Evolutionary conservation across 1,140 invertebrate species (phyloP).

Genomic region (Sipha flava): DNA sequence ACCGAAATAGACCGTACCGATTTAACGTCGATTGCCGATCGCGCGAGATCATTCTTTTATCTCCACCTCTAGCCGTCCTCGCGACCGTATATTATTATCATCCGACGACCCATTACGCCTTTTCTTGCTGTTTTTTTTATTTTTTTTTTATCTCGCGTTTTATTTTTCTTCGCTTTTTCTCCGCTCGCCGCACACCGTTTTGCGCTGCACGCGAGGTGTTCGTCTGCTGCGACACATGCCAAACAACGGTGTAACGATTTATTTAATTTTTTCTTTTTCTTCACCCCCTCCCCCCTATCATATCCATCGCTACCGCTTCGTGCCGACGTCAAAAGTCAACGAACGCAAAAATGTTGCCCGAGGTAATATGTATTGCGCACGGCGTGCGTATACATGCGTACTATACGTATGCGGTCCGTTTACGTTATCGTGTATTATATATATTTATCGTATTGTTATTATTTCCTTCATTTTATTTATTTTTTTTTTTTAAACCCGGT

Average conservation of each 20-base stretch:
- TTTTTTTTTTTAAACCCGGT: too few species aligned
- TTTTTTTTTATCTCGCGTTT: not conserved
- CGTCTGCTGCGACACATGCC: not conserved
- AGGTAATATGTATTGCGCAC: not conserved
- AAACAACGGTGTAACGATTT: constrained; percentile 1
- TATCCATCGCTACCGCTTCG: too few species aligned
- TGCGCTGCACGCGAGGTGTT: not conserved
- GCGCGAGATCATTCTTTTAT: not conserved
- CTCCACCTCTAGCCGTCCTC: not conserved
- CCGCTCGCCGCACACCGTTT: not conserved
- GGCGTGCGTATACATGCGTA: not conserved
- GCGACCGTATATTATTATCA: too few species aligned
- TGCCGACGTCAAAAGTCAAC: constrained; percentile 9
- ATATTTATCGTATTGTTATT: not conserved
- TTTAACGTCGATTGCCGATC: constrained; percentile 17
- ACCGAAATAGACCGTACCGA: constrained; percentile 26
- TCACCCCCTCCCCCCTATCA: not conserved
- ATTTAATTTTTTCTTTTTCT: constrained; percentile 8
- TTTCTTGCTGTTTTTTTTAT: not conserved
- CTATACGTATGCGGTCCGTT: not conserved
- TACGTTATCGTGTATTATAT: not conserved
- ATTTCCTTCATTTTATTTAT: too few species aligned
- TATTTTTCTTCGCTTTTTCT: not conserved
- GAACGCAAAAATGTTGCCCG: constrained; percentile 15
- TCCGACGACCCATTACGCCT: too few species aligned